phyloP scores from a whole-genome alignment of 64 coral and sea anemone species.

The Cladopsammia gracilis region DNA sequence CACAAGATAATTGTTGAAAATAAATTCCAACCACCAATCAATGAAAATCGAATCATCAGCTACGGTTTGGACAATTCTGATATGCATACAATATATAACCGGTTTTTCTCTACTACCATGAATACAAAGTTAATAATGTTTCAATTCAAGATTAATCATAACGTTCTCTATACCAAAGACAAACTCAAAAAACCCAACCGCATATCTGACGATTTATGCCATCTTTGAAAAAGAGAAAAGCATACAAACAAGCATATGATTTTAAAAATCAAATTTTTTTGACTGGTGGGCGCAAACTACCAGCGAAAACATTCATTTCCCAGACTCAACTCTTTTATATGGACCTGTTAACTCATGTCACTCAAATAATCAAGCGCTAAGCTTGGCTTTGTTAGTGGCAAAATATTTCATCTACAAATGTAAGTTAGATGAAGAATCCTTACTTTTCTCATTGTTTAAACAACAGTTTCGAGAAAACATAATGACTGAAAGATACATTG shows the following conservation, averaged over 20 bases:
- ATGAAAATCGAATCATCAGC: slow-evolving; percentile 13
- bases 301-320: not conserved
- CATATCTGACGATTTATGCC: slow-evolving; percentile 3
- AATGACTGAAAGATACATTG: no score
- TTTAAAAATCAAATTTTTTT: not conserved
- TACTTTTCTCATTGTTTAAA: not conserved
- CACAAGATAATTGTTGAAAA: slow-evolving; percentile 11
- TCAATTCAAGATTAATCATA: slow-evolving; percentile 9
- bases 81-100: not conserved
- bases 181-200: slow-evolving; percentile 21
- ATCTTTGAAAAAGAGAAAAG: slow-evolving; percentile 7
- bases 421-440: not conserved
- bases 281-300: not conserved
- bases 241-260: slow-evolving; percentile 19
- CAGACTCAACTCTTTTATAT: slow-evolving; percentile 1
- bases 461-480: not conserved
- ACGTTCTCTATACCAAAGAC: slow-evolving; percentile 11
- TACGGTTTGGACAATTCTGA: not conserved
- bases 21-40: slow-evolving; percentile 13
- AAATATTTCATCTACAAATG: slow-evolving; percentile 3
- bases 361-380: not conserved
- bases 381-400: not conserved
- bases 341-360: not conserved
- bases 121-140: not conserved
- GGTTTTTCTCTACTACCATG: not conserved